Conservation (phyloP, 2,888 invertebrate species). For the Diarsia dahlii region DNA sequence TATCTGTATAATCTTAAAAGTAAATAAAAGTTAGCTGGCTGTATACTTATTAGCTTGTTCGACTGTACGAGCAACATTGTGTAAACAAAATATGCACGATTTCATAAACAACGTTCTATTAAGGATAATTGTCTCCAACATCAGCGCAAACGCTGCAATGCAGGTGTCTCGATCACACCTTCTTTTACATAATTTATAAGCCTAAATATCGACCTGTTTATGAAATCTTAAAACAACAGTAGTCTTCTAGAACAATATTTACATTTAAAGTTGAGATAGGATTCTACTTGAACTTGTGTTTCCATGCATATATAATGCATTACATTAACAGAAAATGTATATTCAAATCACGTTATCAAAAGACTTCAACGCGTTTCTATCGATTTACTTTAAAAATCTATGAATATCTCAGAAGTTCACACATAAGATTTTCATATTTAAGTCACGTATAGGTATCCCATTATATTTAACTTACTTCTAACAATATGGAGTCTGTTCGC, state of each 20-base stretch:
- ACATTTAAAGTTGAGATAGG: slow-evolving; percentile 22
- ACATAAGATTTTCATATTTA: slow-evolving; percentile 40
- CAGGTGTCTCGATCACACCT: background rate
- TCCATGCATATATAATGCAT: slow-evolving; percentile 24
- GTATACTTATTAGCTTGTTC: too few relatives aligned
- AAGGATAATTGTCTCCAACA: background rate
- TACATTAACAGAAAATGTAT: slow-evolving; percentile 30
- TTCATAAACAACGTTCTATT: slow-evolving; percentile 5
- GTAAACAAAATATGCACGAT: background rate
- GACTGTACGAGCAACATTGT: background rate
- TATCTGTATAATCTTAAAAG: too few relatives aligned
- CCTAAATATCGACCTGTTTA: slow-evolving; percentile 4
- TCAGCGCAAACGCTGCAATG: background rate
- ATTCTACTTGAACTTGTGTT: slow-evolving; percentile 25
- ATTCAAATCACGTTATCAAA: slow-evolving; percentile 58
- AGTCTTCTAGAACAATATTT: slow-evolving; percentile 35
- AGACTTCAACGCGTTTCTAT: slow-evolving; percentile 56
- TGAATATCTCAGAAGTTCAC: slow-evolving; percentile 55
- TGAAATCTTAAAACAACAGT: background rate
- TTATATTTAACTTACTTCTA: slow-evolving; percentile 45
- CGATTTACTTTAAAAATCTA: slow-evolving; percentile 62
- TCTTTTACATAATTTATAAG: slow-evolving; percentile 4
- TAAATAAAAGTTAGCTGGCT: too few relatives aligned
- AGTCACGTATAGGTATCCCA: slow-evolving; percentile 54
- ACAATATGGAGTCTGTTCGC: slow-evolving; percentile 36